Evolutionary conservation across 2,888 invertebrate genomes (phyloP), one percentile per base, ranked within the genome.

Genomic region (Ligdia adustata): DNA sequence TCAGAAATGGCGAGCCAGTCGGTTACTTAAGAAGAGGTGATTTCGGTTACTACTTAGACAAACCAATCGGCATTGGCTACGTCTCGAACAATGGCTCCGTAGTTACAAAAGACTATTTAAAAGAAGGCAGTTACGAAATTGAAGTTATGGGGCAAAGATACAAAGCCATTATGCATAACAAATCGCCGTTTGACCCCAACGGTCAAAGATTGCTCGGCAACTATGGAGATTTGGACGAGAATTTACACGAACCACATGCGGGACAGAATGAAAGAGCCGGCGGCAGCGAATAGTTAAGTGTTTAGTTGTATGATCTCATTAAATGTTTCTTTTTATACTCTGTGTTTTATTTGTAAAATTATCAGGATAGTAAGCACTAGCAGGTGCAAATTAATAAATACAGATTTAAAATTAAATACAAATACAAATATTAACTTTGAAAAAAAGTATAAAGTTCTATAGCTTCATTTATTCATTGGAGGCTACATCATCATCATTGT

Each of bases 21-120:
- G 97, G 97, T 6, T 95, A 94, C 62, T 76, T 98, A 4, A 90
- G 97, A 52, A 91, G 97, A 70, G 97, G 95, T 0, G 97, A 97
- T 58, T 97, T 94, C 71, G 96, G 93, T 0, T 91, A 90, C 64
- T 80, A 79, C 45, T 70, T 93, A 2, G 83, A 91, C 42, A 91
- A 92, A 62, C 81, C 92, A 1, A 81, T 93, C 20, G 92, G 92
- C 1, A 91, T 92, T 47, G 91, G 91, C 0, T 95, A 94, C 60
- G 78, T 94, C 0, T 77, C 75, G 1, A 89, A 91, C 45, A 91
- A 92, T 6, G 93, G 93, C 0, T 83, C 92, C 42, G 72, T 79
- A 24, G 89, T 97, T 24, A 94, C 94, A 11, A 90, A 90, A 33
- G 92, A 93, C 9, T 96, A 91, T 71, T 77, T 97, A 24, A 91